phyloP scores from a whole-genome alignment of 2,113 vertebrate genomes.

The Cryptotis parvus region DNA sequence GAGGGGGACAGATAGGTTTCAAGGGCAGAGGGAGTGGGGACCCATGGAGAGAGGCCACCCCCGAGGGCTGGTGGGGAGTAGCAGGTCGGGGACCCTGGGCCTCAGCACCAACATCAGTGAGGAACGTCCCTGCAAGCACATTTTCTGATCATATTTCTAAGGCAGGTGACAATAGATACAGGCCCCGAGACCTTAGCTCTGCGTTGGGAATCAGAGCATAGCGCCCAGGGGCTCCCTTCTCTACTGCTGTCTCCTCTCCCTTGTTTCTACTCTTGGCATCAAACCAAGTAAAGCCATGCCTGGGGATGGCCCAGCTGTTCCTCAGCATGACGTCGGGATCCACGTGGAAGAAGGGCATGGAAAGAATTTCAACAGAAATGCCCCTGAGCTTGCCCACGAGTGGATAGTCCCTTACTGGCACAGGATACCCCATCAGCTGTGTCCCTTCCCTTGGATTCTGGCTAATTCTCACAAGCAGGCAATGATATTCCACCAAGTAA shows the following conservation, averaged over 20 bases:
- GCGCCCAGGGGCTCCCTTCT: not conserved
- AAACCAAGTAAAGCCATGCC: not conserved
- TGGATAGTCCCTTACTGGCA: not conserved
- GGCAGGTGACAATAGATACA: not conserved
- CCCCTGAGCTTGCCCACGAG: not conserved
- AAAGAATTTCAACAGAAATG: conserved; percentile 28
- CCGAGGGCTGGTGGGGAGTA: conserved; percentile 6
- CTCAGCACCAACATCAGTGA: not conserved
- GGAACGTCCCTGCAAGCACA: conserved; percentile 38
- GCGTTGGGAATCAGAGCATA: not conserved
- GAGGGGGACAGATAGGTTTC: not conserved
- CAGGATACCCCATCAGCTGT: not conserved
- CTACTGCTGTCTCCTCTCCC: not conserved
- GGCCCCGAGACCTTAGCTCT: conserved; percentile 56
- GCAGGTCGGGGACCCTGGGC: conserved; percentile 16
- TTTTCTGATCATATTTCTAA: conserved; percentile 23
- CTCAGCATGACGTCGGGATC: not conserved
- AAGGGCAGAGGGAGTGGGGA: not conserved
- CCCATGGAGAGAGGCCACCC: not conserved
- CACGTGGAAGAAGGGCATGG: conserved; percentile 34
- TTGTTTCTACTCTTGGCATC: not conserved
- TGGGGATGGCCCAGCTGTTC: not conserved
- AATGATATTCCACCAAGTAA: not conserved
- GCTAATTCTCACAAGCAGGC: not conserved
- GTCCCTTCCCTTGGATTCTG: not conserved